Evolutionary conservation across 2,797 vertebrate species (phyloP).

Genomic region (Danio choprae): DNA sequence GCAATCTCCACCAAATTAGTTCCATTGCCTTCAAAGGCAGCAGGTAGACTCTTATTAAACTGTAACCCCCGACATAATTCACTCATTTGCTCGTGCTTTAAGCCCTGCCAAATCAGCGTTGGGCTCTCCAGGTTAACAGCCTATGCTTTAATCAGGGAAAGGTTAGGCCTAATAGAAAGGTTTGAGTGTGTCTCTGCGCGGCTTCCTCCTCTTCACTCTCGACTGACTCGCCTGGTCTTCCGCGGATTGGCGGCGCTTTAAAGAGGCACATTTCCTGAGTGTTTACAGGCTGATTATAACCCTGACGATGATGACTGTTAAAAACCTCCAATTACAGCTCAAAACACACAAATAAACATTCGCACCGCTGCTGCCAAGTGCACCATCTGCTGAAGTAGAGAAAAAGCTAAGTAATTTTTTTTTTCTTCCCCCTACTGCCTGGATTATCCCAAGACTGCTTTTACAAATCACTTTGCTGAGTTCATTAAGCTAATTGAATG

Average conservation of each 20-base stretch:
- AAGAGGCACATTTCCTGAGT: constrained; percentile 75
- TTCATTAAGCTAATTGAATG: constrained; percentile 87
- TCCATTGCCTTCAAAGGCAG: constrained; percentile 85
- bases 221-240: constrained; percentile 59
- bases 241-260: constrained; percentile 66
- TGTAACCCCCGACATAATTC: constrained; percentile 76
- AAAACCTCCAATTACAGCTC: constrained; percentile 88
- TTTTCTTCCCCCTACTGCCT: constrained; percentile 51
- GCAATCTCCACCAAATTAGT: constrained; percentile 84
- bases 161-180: constrained; percentile 76
- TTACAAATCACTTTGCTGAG: constrained; percentile 84
- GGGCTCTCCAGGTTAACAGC: constrained; percentile 73
- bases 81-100: constrained; percentile 75
- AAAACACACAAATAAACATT: constrained; percentile 94
- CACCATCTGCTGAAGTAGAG: constrained; percentile 88
- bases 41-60: constrained; percentile 84
- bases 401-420: constrained; percentile 83
- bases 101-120: constrained; percentile 76
- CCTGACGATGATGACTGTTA: constrained; percentile 83
- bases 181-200: constrained; percentile 55
- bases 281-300: constrained; percentile 88
- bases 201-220: constrained; percentile 42
- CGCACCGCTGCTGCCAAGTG: constrained; percentile 88
- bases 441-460: constrained; percentile 88
- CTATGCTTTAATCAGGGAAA: constrained; percentile 71